Conservation (phyloP, 1,140 invertebrate species). For the Zaprionus tsacasi region DNA sequence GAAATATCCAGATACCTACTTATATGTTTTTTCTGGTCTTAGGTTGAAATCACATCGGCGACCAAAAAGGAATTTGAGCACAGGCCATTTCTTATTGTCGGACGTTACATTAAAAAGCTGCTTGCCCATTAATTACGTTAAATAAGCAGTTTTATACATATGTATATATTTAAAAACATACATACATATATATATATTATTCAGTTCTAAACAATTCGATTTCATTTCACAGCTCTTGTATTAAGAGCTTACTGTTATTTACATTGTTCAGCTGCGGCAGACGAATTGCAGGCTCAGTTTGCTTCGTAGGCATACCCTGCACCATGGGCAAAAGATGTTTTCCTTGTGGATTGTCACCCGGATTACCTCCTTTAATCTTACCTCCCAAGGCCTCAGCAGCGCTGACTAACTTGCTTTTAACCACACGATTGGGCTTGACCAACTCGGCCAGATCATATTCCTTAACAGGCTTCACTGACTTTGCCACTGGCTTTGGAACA, state of each 20-base stretch:
- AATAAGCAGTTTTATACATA: not conserved
- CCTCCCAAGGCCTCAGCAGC: slow-evolving; percentile 65
- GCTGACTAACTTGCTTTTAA: slow-evolving; percentile 71
- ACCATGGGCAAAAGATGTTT: slow-evolving; percentile 22
- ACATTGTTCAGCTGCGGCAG: slow-evolving; percentile 41
- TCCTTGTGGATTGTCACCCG: slow-evolving; percentile 5
- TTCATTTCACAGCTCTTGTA: slow-evolving; percentile 53
- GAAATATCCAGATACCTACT: not conserved
- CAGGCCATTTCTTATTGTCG: slow-evolving; percentile 63
- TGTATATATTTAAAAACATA: not conserved
- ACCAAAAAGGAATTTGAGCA: slow-evolving; percentile 66
- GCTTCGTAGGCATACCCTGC: not conserved
- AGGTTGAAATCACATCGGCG: slow-evolving; percentile 59
- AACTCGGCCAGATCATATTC: slow-evolving; percentile 78
- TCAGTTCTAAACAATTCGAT: not conserved
- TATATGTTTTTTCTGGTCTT: not conserved
- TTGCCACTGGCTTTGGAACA: not conserved
- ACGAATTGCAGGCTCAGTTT: slow-evolving; percentile 25
- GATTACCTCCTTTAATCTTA: slow-evolving; percentile 29
- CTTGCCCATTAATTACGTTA: slow-evolving; percentile 16
- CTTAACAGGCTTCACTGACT: slow-evolving; percentile 13
- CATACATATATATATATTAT: not conserved
- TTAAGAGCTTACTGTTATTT: slow-evolving; percentile 49
- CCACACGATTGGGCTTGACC: slow-evolving; percentile 73
- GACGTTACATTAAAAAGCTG: slow-evolving; percentile 56